These are phyloP conservation scores for Vireo griseus DNA, from an alignment of 2,797 vertebrate genomes.

Conservation along the genomic window DNA sequence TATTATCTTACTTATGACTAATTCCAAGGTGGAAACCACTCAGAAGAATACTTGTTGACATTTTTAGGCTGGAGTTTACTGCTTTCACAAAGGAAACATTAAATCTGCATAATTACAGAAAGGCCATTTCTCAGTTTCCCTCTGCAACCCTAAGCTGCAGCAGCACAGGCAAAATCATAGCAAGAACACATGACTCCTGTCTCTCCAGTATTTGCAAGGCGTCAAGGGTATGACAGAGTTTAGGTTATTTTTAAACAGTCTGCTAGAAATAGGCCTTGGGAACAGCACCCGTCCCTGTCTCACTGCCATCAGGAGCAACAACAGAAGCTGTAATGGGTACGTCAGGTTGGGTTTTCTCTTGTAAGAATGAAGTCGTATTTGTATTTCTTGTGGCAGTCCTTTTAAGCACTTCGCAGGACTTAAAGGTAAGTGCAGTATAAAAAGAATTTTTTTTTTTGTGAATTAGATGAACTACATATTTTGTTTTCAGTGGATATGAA, in stretches of 20 bases:
- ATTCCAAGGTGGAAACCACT: background rate
- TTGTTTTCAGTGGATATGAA: background rate
- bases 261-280: slow-evolving; percentile 22
- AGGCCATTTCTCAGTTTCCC: background rate
- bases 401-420: background rate
- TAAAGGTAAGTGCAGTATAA: background rate
- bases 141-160: background rate
- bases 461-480: background rate
- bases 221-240: background rate
- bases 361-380: background rate
- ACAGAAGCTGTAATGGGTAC: background rate
- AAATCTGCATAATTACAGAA: background rate
- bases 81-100: background rate
- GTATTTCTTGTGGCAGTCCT: background rate
- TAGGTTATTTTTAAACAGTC: slow-evolving; percentile 43
- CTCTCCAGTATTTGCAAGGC: background rate
- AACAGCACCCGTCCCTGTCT: background rate
- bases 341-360: background rate
- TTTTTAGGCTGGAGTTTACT: background rate
- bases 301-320: background rate
- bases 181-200: background rate
- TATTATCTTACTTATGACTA: background rate
- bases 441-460: background rate
- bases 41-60: rapidly evolving
- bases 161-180: background rate